Evolutionary conservation across 2,797 vertebrate species (phyloP), one percentile per base, ranked within the genome.

Genomic region (Eutrigla gurnardus): DNA sequence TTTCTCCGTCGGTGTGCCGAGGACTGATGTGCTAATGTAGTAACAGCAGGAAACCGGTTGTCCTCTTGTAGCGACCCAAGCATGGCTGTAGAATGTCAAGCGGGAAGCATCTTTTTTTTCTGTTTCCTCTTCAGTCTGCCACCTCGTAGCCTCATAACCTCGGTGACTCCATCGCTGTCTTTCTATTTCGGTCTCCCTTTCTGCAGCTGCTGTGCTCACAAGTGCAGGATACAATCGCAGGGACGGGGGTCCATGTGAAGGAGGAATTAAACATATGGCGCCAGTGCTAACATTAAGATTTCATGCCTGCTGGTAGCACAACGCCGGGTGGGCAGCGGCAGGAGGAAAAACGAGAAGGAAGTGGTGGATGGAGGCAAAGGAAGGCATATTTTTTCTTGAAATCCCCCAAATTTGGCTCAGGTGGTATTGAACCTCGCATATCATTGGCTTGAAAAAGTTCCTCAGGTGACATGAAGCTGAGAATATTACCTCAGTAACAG

Each of bases 51-150:
- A 76, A 81, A 75, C 61, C 25, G 46, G 52, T 71, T 15, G 33
- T 76, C 74, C 49, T 70, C 69, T 84, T 45, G 79, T 46, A 76
- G 59, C 17, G n/a, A 55, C 55, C 46, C 62, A 73, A 72, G 72
- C 14, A 40, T 14, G n/a, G 62, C 64, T 53, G 66, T 45, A 67
- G 66, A 88, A 87, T 81, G 60, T 83, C 68, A 88, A 86, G 68
- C 65, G 79, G 71, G 52, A 68, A 55, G 58, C 65, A 39, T 73
- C 65, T 18, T 36, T 47, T n/a, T 6, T 7, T 7, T 39, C 17
- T 9, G 3, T 49, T 39, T 49, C 57, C 63, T 65, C 59, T 65
- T 70, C 37, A 66, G 61, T 76, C 72, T 73, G 64, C 80, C 63
- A 77, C 75, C 54, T 62, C 61, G 70, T 73, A 37, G 75, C 60